Evolutionary conservation across 2,888 invertebrate genomes (phyloP).

Genomic region (Lasioglossum villosulum): DNA sequence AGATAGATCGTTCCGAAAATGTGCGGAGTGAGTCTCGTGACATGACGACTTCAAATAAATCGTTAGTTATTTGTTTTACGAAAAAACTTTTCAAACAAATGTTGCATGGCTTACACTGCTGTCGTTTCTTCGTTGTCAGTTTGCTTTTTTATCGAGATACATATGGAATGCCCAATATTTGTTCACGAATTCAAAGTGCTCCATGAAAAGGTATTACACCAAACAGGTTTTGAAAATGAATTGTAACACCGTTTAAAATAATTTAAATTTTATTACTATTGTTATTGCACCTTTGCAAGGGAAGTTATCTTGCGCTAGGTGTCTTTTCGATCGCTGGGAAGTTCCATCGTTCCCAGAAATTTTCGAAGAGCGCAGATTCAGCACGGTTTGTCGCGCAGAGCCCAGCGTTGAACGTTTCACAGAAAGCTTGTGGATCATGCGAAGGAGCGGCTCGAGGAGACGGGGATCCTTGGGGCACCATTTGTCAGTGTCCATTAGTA

Average conservation of each 20-base stretch:
- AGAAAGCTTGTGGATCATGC: not conserved
- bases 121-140: not conserved
- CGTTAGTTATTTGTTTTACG: too few species aligned
- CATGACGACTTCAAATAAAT: too few species aligned
- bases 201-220: not conserved
- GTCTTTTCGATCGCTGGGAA: too few species aligned
- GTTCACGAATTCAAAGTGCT: not conserved
- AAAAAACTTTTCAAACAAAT: not conserved
- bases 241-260: too few species aligned
- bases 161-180: too few species aligned
- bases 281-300: too few species aligned
- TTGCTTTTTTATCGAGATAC: not conserved
- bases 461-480: conserved; percentile 60
- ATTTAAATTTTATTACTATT: too few species aligned
- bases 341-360: too few species aligned
- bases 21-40: too few species aligned
- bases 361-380: not conserved
- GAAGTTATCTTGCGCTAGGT: too few species aligned
- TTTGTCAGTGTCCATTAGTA: conserved; percentile 75
- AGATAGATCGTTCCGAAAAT: too few species aligned
- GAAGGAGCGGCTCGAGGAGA: conserved; percentile 15
- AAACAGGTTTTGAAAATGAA: too few species aligned
- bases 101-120: not conserved
- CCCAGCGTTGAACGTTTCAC: not conserved
- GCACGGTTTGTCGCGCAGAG: not conserved